A percentile compares a stretch with the other conserved stretches of the same genome.
These are phyloP conservation scores for Platygyra sinensis DNA, from an alignment of 64 coral and sea anemone genomes.

Conservation along the genomic window DNA sequence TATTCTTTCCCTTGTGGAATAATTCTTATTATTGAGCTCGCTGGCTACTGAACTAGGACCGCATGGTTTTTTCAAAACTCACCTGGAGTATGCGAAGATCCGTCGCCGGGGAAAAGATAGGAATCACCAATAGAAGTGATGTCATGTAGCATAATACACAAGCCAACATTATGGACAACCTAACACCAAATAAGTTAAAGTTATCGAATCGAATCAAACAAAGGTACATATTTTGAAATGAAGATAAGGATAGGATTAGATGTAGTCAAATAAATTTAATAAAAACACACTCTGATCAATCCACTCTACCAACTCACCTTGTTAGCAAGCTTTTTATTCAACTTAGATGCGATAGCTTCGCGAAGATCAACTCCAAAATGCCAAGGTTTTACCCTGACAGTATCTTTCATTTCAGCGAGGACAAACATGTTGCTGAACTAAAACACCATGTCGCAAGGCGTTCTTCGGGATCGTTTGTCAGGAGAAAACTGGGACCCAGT, in stretches of 20 bases:
- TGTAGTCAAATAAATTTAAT: no score
- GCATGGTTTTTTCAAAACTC: background rate
- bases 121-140: conserved; percentile 93
- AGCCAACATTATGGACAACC: conserved; percentile 95
- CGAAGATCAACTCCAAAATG: conserved; percentile 79
- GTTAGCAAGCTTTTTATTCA: conserved; percentile 96
- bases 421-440: conserved; percentile 75
- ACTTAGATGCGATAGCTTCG: conserved; percentile 83
- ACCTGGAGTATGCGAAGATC: conserved; percentile 97
- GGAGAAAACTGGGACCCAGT: no score
- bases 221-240: background rate
- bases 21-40: no score
- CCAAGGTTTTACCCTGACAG: conserved; percentile 88
- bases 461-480: background rate
- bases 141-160: conserved; percentile 91
- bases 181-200: background rate
- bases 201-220: no score
- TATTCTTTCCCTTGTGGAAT: no score
- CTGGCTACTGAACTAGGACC: no score
- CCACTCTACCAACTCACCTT: conserved; percentile 59
- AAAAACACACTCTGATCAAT: background rate
- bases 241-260: no score
- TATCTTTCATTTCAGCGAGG: conserved; percentile 95
- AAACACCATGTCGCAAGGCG: background rate
- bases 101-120: conserved; percentile 95